Conservation (phyloP, 2,888 invertebrate genomes). For the Neria commutata region DNA sequence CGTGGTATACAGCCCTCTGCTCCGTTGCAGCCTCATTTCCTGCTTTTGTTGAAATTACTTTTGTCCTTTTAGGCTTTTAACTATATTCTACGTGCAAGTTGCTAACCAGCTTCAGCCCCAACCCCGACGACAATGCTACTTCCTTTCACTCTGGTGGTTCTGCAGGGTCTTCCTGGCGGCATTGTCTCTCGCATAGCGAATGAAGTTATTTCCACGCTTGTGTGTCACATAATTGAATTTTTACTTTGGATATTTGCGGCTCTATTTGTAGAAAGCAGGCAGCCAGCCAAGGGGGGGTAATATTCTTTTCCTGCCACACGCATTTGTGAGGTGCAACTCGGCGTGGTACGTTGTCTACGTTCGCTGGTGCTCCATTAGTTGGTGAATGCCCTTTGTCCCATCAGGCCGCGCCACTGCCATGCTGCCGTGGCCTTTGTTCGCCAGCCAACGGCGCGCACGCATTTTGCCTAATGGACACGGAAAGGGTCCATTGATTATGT, state of each 20-base stretch:
- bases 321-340: neutral
- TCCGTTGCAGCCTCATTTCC: neutral
- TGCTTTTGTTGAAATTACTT: conserved; percentile 2
- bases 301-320: too few relatives aligned
- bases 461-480: neutral
- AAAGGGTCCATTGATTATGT: neutral
- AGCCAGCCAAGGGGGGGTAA: too few relatives aligned
- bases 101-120: neutral
- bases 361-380: conserved; percentile 22
- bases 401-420: neutral
- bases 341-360: conserved; percentile 1
- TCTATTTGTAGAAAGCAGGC: conserved; percentile 4
- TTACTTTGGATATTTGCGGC: conserved; percentile 13
- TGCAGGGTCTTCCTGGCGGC: neutral
- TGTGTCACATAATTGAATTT: conserved; percentile 31
- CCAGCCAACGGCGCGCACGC: neutral
- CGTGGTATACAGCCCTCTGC: neutral
- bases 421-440: neutral
- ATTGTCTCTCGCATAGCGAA: conserved; percentile 8
- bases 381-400: conserved; percentile 18
- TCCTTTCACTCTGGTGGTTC: neutral
- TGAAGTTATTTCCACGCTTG: conserved; percentile 17
- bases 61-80: conserved; percentile 12
- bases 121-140: too few relatives aligned
- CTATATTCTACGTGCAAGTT: conserved; percentile 3